These are phyloP conservation scores for Chromoteleia sp. DNA, from an alignment of 2,888 invertebrate genomes.

Conservation along the genomic window DNA sequence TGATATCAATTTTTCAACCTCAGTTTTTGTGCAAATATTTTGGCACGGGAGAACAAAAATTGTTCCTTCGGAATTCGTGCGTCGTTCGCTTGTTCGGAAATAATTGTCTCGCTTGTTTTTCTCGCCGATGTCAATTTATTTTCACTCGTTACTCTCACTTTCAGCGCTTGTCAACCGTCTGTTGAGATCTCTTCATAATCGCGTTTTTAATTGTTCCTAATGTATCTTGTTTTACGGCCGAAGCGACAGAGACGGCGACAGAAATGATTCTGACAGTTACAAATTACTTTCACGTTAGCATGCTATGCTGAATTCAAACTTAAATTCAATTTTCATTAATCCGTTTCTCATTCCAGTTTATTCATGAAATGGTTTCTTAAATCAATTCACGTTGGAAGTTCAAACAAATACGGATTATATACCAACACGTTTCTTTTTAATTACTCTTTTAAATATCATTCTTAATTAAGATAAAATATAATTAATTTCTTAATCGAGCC, in stretches of 20 bases:
- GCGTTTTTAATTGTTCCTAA: constrained; percentile 16
- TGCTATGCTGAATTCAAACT: background rate
- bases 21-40: background rate
- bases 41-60: background rate
- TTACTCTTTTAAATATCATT: too few species aligned
- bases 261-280: constrained; percentile 19
- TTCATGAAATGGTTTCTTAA: too few species aligned
- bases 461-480: too few species aligned
- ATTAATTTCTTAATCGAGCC: too few species aligned
- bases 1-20: background rate
- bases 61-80: background rate
- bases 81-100: background rate
- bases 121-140: background rate
- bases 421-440: too few species aligned
- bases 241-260: constrained; percentile 6
- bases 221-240: constrained; percentile 5
- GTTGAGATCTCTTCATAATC: constrained; percentile 16
- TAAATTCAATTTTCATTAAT: too few species aligned
- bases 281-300: constrained; percentile 1
- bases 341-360: too few species aligned
- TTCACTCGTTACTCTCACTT: constrained; percentile 11
- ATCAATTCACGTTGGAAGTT: too few species aligned
- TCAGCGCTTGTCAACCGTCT: constrained; percentile 1
- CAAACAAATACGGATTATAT: too few species aligned
- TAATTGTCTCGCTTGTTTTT: constrained; percentile 7